A percentile compares a stretch with the other conserved stretches of the same genome.
phyloP scores from a whole-genome alignment of 2,888 invertebrate genomes.

The Drosophila stalkeri region DNA sequence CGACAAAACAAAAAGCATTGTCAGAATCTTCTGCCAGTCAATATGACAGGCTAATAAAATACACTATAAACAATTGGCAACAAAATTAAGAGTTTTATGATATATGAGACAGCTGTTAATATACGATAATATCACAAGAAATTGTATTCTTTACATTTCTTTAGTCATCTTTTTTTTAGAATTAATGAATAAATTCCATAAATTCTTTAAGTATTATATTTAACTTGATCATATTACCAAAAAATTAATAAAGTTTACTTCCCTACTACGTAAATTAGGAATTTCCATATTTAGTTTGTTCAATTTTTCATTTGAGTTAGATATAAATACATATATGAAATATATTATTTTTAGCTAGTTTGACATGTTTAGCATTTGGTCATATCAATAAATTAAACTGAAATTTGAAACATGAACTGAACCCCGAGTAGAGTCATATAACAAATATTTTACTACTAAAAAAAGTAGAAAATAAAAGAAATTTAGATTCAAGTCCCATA shows the following conservation, averaged over 20 bases:
- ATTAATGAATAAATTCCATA: not conserved
- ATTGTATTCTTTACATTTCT: not conserved
- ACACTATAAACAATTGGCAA: slow-evolving; percentile 31
- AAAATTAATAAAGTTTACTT: too few species aligned
- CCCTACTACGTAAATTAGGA: too few species aligned
- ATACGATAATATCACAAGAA: not conserved
- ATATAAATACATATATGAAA: not conserved
- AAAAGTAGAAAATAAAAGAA: not conserved
- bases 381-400: not conserved
- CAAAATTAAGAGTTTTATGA: not conserved
- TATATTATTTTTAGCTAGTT: not conserved
- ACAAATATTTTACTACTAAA: not conserved
- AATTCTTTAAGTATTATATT: not conserved
- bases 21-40: not conserved
- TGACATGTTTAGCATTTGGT: not conserved
- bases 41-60: slow-evolving; percentile 14
- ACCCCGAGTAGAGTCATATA: not conserved
- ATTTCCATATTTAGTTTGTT: not conserved
- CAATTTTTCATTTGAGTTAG: not conserved
- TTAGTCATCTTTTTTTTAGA: not conserved
- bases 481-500: not conserved
- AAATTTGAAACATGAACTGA: not conserved
- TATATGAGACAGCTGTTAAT: not conserved
- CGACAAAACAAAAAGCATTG: slow-evolving; percentile 61
- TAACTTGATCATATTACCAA: not conserved